phyloP scores from a whole-genome alignment of 2,113 vertebrate genomes.

The Brachypteracias leptosomus region DNA sequence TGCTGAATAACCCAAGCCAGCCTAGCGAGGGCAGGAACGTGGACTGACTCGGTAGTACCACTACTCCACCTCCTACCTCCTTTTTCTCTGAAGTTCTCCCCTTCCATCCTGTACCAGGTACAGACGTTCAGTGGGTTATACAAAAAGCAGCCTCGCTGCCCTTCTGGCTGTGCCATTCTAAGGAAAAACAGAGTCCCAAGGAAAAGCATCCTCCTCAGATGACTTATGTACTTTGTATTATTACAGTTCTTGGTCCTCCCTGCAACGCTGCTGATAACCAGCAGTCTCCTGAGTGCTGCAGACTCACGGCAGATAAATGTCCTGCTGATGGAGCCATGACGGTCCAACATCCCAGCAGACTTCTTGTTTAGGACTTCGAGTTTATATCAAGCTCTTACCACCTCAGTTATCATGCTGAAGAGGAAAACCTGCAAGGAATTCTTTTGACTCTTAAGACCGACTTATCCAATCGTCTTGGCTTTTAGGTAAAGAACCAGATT shows the following conservation, averaged over 20 bases:
- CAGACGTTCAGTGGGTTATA: conserved; percentile 24
- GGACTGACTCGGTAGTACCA: background rate
- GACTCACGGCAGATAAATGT: background rate
- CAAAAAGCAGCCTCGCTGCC: conserved; percentile 27
- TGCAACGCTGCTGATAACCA: conserved; percentile 24
- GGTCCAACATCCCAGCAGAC: background rate
- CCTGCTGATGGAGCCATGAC: background rate
- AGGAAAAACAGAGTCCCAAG: conserved; percentile 19
- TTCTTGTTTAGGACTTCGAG: background rate
- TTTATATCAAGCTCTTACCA: background rate
- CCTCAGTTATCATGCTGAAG: background rate
- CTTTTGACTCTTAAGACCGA: background rate
- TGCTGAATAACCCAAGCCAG: conserved; percentile 20
- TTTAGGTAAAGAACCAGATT: background rate
- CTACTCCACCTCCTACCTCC: background rate
- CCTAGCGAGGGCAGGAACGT: conserved; percentile 39
- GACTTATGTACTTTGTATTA: background rate
- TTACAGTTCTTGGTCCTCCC: background rate
- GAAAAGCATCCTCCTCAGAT: conserved; percentile 18
- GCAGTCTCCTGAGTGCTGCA: conserved; percentile 42
- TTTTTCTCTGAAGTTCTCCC: background rate
- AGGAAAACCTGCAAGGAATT: background rate
- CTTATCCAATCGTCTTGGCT: background rate
- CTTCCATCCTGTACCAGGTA: background rate
- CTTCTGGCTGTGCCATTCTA: conserved; percentile 5